A percentile compares a stretch with the other conserved stretches of the same genome.
phyloP scores from a whole-genome alignment of 2,113 vertebrate genomes.

The Larimichthys crocea region DNA sequence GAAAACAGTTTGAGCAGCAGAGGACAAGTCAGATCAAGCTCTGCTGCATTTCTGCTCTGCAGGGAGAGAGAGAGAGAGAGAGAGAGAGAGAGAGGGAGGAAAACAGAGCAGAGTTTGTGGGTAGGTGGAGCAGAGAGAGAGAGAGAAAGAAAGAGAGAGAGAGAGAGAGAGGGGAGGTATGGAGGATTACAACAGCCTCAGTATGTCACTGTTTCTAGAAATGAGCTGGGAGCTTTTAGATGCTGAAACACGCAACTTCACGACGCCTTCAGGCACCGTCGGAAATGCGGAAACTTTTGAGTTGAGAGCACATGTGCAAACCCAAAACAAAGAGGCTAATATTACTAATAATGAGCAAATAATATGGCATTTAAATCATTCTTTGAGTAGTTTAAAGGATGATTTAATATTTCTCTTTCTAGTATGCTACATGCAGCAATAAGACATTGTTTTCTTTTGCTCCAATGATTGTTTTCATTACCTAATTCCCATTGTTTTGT shows the following conservation, averaged over 20 bases:
- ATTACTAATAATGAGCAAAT: not conserved
- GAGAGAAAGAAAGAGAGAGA: not conserved
- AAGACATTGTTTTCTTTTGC: too few relatives aligned
- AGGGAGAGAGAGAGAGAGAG: not conserved
- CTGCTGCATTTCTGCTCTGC: conserved; percentile 46
- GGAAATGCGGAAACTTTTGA: conserved; percentile 16
- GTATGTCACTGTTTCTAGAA: conserved; percentile 60
- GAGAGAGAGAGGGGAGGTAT: conserved; percentile 32
- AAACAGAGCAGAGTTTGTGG: conserved; percentile 19
- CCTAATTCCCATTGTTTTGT: too few relatives aligned
- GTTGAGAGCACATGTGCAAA: not conserved
- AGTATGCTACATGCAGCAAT: too few relatives aligned
- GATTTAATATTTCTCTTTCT: too few relatives aligned
- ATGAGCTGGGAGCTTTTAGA: not conserved
- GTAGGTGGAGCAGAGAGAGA: conserved; percentile 63
- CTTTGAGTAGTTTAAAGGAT: too few relatives aligned
- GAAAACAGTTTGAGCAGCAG: conserved; percentile 21
- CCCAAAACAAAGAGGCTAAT: not conserved
- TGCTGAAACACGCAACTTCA: conserved; percentile 19
- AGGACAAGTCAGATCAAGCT: conserved; percentile 67
- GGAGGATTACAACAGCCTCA: conserved; percentile 50
- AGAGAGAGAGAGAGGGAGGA: conserved; percentile 1
- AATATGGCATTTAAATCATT: not conserved
- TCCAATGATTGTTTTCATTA: too few relatives aligned
- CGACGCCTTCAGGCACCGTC: not conserved